These are phyloP conservation scores for Salarias fasciatus DNA, from an alignment of 2,797 vertebrate genomes.

Conservation along the genomic window DNA sequence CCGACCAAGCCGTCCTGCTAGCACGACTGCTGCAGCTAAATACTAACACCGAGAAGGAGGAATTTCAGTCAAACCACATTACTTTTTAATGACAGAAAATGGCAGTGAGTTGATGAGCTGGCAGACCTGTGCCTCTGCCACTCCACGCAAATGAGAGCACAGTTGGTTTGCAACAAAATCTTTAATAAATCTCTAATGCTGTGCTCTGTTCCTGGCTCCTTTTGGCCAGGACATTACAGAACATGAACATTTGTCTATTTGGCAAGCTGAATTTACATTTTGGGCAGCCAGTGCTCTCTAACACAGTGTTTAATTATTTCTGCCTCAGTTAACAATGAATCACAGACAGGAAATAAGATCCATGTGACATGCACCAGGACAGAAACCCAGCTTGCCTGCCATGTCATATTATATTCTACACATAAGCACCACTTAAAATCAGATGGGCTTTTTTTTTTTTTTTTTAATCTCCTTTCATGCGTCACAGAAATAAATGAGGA, in stretches of 20 bases:
- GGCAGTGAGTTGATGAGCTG: slow-evolving; percentile 35
- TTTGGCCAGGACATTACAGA: slow-evolving; percentile 26
- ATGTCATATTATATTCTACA: slow-evolving; percentile 15
- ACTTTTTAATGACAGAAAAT: slow-evolving; percentile 15
- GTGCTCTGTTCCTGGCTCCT: slow-evolving; percentile 23
- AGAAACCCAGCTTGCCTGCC: not conserved
- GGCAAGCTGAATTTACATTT: slow-evolving; percentile 32
- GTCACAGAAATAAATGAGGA: slow-evolving; percentile 3
- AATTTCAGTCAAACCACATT: not conserved
- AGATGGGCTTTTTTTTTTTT: slow-evolving; percentile 3
- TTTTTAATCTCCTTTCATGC: slow-evolving; percentile 10
- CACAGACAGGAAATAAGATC: not conserved
- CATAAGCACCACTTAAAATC: slow-evolving; percentile 1
- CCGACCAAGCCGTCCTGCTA: not conserved
- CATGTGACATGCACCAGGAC: slow-evolving; percentile 1
- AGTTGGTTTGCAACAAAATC: slow-evolving; percentile 36
- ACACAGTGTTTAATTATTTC: slow-evolving; percentile 9
- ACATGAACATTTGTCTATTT: slow-evolving; percentile 38
- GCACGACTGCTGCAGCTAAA: not conserved
- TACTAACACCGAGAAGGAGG: not conserved
- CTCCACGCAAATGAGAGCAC: slow-evolving; percentile 41
- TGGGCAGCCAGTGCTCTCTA: not conserved
- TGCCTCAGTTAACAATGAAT: slow-evolving; percentile 20
- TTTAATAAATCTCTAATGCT: slow-evolving; percentile 32
- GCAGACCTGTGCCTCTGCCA: slow-evolving; percentile 4